phyloP scores from a whole-genome alignment of 2,797 vertebrate genomes.

The Alectoris magna region DNA sequence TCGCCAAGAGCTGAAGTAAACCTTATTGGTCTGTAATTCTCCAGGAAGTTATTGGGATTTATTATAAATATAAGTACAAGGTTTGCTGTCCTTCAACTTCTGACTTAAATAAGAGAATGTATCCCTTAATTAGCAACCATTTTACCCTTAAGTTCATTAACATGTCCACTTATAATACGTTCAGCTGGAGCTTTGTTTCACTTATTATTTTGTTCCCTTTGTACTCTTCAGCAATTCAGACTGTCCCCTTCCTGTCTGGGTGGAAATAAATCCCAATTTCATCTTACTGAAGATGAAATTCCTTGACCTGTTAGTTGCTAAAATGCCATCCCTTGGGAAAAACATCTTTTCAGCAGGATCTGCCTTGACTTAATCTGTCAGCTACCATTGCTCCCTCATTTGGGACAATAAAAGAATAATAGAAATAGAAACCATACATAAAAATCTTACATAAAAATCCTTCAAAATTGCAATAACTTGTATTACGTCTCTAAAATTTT shows the following conservation, averaged over 20 bases:
- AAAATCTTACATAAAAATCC: background rate
- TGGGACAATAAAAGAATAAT: background rate
- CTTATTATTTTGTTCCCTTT: background rate
- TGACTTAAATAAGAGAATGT: constrained; percentile 6
- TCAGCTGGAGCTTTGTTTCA: background rate
- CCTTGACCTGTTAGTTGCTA: background rate
- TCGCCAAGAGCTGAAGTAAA: constrained; percentile 13
- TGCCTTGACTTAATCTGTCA: constrained; percentile 4
- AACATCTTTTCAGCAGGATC: background rate
- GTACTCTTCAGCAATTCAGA: background rate
- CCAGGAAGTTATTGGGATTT: background rate
- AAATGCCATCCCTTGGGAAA: background rate
- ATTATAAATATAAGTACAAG: background rate
- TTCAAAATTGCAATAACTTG: background rate
- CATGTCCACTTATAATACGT: background rate
- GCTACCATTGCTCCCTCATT: background rate
- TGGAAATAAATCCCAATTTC: background rate
- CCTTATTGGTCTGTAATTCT: background rate
- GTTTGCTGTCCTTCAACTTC: constrained; percentile 1
- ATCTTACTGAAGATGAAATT: background rate
- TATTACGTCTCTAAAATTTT: background rate
- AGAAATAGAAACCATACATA: background rate
- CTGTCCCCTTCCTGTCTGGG: background rate
- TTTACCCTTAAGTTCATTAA: constrained; percentile 20
- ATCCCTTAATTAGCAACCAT: background rate